phyloP scores from a whole-genome alignment of 2,797 vertebrate species.

The Manis pentadactyla region DNA sequence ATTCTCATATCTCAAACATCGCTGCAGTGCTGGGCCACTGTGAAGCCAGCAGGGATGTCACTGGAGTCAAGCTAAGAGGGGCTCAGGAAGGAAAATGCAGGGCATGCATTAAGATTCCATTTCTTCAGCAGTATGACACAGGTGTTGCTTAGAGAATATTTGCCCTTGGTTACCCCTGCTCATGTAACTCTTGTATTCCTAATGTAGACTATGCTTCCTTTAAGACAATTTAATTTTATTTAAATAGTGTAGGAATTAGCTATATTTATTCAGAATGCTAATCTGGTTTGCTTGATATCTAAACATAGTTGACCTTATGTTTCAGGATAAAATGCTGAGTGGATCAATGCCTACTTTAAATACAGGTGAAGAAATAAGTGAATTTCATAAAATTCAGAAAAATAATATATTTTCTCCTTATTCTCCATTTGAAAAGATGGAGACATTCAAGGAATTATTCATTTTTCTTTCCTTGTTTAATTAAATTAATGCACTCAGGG shows the following conservation, averaged over 20 bases:
- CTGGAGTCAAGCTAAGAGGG: not conserved
- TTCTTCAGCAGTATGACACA: not conserved
- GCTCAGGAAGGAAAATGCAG: not conserved
- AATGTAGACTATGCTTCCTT: not conserved
- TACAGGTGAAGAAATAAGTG: not conserved
- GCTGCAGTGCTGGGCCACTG: not conserved
- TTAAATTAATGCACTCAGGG: not conserved
- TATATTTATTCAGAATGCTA: not conserved
- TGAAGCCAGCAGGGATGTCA: not conserved
- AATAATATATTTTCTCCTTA: not conserved
- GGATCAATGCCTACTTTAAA: not conserved
- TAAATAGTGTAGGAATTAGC: not conserved
- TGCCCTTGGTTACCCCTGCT: not conserved
- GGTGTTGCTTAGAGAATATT: not conserved
- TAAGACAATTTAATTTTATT: not conserved
- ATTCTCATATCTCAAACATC: not conserved
- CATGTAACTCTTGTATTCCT: fast-evolving
- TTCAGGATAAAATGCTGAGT: not conserved
- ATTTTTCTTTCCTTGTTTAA: not conserved
- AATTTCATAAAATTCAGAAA: not conserved
- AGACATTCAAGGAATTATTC: not conserved
- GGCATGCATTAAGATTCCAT: not conserved
- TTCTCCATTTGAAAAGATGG: not conserved
- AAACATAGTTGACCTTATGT: not conserved
- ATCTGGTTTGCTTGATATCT: not conserved